Base-by-base conservation (phyloP, 1,140 invertebrate genomes). In the Lordiphosa collinella region DNA sequence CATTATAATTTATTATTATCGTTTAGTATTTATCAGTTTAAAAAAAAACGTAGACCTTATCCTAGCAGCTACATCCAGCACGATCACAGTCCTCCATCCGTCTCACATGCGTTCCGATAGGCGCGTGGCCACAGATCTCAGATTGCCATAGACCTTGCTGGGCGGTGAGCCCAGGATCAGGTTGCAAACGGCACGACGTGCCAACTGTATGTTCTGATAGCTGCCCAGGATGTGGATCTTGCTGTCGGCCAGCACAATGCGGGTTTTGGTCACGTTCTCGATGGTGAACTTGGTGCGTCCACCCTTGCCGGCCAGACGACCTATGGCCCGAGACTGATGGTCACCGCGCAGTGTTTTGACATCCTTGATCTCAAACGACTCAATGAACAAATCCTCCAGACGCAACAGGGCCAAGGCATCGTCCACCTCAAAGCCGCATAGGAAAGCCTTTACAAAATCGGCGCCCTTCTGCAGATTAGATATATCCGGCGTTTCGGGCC, bases 171-270 rank as follows among this genome's bases (percentile, higher is more conserved):
- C 99, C 70, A 99, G 91, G 87, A 99, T 99, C 14, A 99, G 91
- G 90, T 98, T 98, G 91, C 97, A 99, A 72, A 99, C 94, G n/a
- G 98, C 96, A 87, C 97, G 93, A 87, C 97, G 93, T 0, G 98
- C 99, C 51, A 98, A 88, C 74, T 97, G 95, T 62, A 99, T 99
- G 89, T 99, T 99, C 90, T 99, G 96, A 90, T 94, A 99, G 62
- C 98, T 98, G 34, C 99, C 99, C 37, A 99, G 91, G 55, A 99
- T 96, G 89, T 99, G 98, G 66, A 99, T 96, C 92, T 98, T 99
- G 58, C 92, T 93, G 86, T 99, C 98, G 36, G 98, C 98, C 48
- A 99, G 89, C 13, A 99, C 96, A 79, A 99, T 99, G 90, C 99
- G 93, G 0, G 98, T 99, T 90, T 99, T 99, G 7, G 98, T 99